These are phyloP conservation scores for Cydia fagiglandana DNA, from an alignment of 1,140 invertebrate genomes.

Conservation along the genomic window DNA sequence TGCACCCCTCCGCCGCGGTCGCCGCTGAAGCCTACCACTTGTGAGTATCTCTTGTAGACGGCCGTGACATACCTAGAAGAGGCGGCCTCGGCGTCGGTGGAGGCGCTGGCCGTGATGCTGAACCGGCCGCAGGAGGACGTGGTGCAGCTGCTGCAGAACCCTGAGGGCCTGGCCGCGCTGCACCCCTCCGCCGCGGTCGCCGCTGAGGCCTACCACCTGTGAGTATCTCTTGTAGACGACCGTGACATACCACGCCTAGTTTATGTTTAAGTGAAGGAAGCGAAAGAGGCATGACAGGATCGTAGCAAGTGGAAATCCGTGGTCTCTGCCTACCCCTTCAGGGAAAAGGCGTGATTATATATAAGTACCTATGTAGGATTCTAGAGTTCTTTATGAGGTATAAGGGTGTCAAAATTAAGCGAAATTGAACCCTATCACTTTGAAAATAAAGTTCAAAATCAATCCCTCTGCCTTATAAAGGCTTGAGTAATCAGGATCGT, in stretches of 20 bases:
- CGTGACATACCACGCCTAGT: constrained; percentile 63
- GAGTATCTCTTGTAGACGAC: constrained; percentile 50
- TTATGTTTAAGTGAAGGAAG: no score
- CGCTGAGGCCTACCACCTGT: constrained; percentile 60
- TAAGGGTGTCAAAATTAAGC: no score
- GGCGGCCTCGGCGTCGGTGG: constrained; percentile 49
- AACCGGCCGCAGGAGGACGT: constrained; percentile 58
- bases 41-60: constrained; percentile 53
- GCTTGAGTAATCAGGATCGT: not conserved
- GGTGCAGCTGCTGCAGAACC: constrained; percentile 45
- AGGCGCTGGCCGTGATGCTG: constrained; percentile 55
- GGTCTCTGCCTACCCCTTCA: no score
- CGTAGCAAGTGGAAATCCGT: no score
- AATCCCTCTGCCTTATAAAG: not conserved
- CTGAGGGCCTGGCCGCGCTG: constrained; percentile 36
- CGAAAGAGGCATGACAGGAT: no score
- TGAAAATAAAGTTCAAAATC: no score
- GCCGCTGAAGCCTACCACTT: constrained; percentile 57
- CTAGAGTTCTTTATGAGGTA: no score
- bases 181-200: constrained; percentile 54
- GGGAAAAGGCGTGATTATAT: no score
- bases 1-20: constrained; percentile 53
- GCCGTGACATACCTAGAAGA: constrained; percentile 65
- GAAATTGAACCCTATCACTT: no score
- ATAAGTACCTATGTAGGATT: no score